These are phyloP conservation scores for Cossypha heuglini DNA, from an alignment of 2,797 vertebrate species.

Conservation along the genomic window DNA sequence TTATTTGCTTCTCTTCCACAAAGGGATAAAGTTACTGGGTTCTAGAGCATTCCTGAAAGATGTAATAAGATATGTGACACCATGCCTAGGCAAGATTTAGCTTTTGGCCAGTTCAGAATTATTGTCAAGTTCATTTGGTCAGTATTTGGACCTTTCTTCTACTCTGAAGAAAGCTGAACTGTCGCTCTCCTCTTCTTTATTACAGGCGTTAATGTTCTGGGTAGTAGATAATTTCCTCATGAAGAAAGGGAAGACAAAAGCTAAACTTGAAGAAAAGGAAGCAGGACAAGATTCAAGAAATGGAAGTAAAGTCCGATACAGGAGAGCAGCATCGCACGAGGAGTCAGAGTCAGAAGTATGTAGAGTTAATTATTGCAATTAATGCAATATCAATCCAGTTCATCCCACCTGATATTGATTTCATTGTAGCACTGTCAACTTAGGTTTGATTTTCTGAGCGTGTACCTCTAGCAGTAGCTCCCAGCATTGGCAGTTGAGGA, in stretches of 20 bases:
- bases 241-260: conserved; percentile 98
- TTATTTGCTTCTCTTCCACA: background rate
- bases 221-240: conserved; percentile 99
- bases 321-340: conserved; percentile 93
- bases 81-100: background rate
- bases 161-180: background rate
- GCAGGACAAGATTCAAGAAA: conserved; percentile 86
- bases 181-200: background rate
- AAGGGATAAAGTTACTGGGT: background rate
- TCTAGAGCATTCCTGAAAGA: background rate
- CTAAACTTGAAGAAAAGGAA: conserved; percentile 93
- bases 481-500: background rate
- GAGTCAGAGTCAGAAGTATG: conserved; percentile 96
- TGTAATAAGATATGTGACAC: background rate
- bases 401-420: background rate
- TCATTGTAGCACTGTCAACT: background rate
- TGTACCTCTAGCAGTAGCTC: background rate
- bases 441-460: background rate
- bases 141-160: background rate
- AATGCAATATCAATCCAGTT: background rate
- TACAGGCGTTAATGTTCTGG: conserved; percentile 97
- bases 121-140: background rate
- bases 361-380: background rate
- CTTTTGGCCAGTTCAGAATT: background rate
- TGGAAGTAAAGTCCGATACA: conserved; percentile 92